phyloP scores from a whole-genome alignment of 2,797 vertebrate genomes.

The Aphelocoma californica region DNA sequence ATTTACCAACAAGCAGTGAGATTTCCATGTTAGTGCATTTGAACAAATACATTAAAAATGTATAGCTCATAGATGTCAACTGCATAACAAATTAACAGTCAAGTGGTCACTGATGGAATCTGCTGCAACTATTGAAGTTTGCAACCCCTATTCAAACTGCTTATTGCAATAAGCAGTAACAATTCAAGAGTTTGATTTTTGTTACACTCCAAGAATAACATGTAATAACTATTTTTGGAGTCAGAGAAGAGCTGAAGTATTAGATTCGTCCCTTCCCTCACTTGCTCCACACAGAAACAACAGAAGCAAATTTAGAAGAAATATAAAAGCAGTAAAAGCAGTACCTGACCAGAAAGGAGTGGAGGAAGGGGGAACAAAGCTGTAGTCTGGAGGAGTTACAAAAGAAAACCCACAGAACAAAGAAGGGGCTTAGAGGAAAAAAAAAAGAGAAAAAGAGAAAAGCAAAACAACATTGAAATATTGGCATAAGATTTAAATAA shows the following conservation, averaged over 20 bases:
- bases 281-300: conserved; percentile 49
- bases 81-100: neutral
- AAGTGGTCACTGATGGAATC: neutral
- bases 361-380: conserved; percentile 97
- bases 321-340: conserved; percentile 78
- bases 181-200: neutral
- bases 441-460: conserved; percentile 81
- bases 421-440: conserved; percentile 86
- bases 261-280: conserved; percentile 70
- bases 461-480: conserved; percentile 84
- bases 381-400: conserved; percentile 95
- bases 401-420: conserved; percentile 96
- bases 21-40: neutral
- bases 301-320: conserved; percentile 68
- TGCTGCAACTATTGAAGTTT: neutral
- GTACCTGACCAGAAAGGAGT: conserved; percentile 99
- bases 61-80: neutral
- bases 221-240: neutral
- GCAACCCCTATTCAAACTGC: neutral
- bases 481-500: conserved; percentile 61
- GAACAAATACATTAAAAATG: neutral
- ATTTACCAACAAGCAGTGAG: neutral
- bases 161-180: neutral
- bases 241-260: neutral
- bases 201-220: neutral